Percentiles rank a stretch among this genome's conserved stretches.
Conservation (phyloP, 1,140 invertebrate genomes). For the Drosophila nebulosa region DNA sequence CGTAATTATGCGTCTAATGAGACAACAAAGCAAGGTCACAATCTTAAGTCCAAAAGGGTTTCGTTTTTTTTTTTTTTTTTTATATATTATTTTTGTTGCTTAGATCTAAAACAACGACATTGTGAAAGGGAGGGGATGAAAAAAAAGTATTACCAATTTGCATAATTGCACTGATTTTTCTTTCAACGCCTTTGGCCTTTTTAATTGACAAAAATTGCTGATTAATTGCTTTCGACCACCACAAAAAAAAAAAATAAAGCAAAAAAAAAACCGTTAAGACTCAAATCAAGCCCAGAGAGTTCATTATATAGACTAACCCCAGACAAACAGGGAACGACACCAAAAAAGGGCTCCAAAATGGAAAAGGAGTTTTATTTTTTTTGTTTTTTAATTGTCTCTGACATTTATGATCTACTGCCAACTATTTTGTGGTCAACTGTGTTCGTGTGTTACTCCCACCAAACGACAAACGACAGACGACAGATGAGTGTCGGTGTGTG, state of each 20-base stretch:
- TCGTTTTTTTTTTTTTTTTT: too few relatives aligned
- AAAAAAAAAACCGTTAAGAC: slow-evolving; percentile 2
- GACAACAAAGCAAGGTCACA: slow-evolving; percentile 71
- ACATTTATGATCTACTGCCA: slow-evolving; percentile 40
- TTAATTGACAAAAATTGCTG: slow-evolving; percentile 64
- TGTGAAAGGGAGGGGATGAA: neutral
- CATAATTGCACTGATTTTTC: slow-evolving; percentile 73
- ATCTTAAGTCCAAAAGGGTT: slow-evolving; percentile 3
- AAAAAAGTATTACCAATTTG: slow-evolving; percentile 58
- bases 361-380: slow-evolving; percentile 6
- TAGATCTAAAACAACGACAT: slow-evolving; percentile 24
- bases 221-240: slow-evolving; percentile 68
- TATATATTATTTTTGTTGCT: too few relatives aligned
- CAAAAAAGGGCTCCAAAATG: neutral
- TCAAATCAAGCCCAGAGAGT: neutral
- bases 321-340: neutral
- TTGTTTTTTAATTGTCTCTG: slow-evolving; percentile 50
- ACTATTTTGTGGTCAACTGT: neutral
- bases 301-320: neutral
- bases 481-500: neutral
- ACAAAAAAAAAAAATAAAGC: neutral
- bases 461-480: too few relatives aligned
- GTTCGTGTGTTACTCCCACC: neutral
- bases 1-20: slow-evolving; percentile 77
- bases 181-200: slow-evolving; percentile 40